Evolutionary conservation across 1,140 invertebrate genomes (phyloP), one percentile per base, ranked within the genome.

Genomic region (Anoplolepis gracilipes): DNA sequence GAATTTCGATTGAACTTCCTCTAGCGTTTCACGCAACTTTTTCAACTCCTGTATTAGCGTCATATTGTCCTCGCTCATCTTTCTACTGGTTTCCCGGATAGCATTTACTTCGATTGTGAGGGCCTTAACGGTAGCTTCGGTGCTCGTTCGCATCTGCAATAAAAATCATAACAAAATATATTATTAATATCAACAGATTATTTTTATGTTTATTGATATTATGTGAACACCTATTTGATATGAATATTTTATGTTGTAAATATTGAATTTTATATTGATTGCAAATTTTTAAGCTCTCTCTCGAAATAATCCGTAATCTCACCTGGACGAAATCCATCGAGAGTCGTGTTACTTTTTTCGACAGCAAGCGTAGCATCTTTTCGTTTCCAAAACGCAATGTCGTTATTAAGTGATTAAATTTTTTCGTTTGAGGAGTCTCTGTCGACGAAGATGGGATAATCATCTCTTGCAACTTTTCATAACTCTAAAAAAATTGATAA

Each of bases 271-370:
- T 19, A 16, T 49, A 49, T 49, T 19, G 46, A 49, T 49, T 1
- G 46, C n/a, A n/a, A 67, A 25, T 25, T 55, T 73, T 73, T 13
- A 59, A 1, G 16, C 8, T 55, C 7, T 22, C 13, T 16, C 1
- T 36, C 30, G 53, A 57, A 11, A 57, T 30, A 4, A 28, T 49
- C 3, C 33, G 11, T 16, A 33, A 19, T 4, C 16, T 39, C 64
- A 93, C 92, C 85, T 92, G 87, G 13, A 42, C 55, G 36, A 94
- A 70, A 57, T 93, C 85, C 8, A 88, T 55, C 2, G 90, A 86
- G 13, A 93, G 69, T 64, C 42, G 30, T 46, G 36, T 82, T 6
- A 93, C 10, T 87, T 90, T 92, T n/a, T 92, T 85, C 33, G 81
- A 82, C 8, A 93, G 72, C 10, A 13, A 69, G 8, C 84, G 62